These are phyloP conservation scores for Sylvilagus floridanus DNA, from an alignment of 2,797 vertebrate genomes.

Conservation along the genomic window DNA sequence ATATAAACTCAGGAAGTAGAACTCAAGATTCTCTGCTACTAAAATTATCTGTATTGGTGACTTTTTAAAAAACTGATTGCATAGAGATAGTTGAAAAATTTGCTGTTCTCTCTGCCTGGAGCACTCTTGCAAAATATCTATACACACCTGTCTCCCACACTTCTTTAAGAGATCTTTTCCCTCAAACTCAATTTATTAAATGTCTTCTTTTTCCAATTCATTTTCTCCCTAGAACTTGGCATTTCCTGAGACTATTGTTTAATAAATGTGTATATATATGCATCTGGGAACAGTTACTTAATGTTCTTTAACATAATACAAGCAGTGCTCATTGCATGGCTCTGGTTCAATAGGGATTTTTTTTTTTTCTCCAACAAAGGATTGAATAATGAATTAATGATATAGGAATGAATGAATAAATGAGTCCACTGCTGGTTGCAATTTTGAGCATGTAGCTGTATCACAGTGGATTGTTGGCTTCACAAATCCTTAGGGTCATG, in stretches of 20 bases:
- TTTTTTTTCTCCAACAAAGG: not conserved
- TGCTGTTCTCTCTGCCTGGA: not conserved
- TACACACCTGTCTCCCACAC: accelerated
- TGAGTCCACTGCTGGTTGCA: not conserved
- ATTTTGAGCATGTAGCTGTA: not conserved
- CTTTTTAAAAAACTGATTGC: not conserved
- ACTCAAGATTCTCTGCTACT: not conserved
- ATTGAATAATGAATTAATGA: not conserved
- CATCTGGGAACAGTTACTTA: not conserved
- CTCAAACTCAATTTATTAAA: not conserved
- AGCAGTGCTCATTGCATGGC: not conserved
- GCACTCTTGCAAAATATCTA: not conserved
- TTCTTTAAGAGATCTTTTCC: not conserved
- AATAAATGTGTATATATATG: not conserved
- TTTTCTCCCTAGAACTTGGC: not conserved
- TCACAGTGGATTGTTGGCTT: not conserved
- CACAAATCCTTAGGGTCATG: not conserved
- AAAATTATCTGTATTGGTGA: not conserved
- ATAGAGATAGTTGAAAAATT: not conserved
- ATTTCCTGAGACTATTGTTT: not conserved
- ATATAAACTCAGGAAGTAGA: not conserved
- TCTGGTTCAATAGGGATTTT: not conserved
- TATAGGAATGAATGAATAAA: not conserved
- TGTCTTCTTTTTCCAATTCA: not conserved
- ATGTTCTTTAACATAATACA: not conserved